Evolutionary conservation across 1,140 invertebrate species (phyloP).

Genomic region (Triops longicaudatus): DNA sequence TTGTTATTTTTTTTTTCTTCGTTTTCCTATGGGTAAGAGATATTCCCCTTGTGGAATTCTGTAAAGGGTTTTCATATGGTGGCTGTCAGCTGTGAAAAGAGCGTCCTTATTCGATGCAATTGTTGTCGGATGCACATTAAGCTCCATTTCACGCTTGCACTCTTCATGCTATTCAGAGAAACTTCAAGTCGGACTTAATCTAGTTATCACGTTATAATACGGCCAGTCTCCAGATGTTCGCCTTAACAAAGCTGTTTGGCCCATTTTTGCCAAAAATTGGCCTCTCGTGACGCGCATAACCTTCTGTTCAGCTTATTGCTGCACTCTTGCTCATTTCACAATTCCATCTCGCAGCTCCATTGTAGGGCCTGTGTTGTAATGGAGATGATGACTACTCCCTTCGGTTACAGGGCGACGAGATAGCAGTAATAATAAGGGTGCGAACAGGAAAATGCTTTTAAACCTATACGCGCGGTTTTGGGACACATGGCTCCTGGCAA

Average conservation of each 20-base stretch:
- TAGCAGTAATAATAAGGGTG: slow-evolving; percentile 8
- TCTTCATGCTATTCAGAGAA: background rate
- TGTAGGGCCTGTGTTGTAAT: background rate
- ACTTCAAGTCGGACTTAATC: background rate
- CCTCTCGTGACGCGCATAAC: background rate
- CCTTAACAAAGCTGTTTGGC: background rate
- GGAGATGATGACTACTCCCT: background rate
- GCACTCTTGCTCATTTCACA: background rate
- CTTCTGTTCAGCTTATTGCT: background rate
- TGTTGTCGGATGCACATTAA: background rate
- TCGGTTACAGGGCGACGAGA: background rate
- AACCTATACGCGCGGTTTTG: background rate
- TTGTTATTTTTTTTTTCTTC: background rate
- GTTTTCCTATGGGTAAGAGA: background rate
- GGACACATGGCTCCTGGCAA: slow-evolving; percentile 3
- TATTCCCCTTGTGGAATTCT: background rate
- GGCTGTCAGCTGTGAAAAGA: background rate
- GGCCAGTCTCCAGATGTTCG: background rate
- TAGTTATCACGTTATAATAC: background rate
- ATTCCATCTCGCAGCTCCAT: background rate
- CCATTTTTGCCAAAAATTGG: background rate
- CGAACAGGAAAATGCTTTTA: slow-evolving; percentile 15
- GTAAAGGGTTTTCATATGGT: background rate
- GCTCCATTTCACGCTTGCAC: slow-evolving; percentile 2
- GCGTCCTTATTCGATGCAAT: background rate